Percentiles rank a stretch among this genome's conserved stretches.
Conservation (phyloP, 2,113 vertebrate genomes). For the Lanius collurio region DNA sequence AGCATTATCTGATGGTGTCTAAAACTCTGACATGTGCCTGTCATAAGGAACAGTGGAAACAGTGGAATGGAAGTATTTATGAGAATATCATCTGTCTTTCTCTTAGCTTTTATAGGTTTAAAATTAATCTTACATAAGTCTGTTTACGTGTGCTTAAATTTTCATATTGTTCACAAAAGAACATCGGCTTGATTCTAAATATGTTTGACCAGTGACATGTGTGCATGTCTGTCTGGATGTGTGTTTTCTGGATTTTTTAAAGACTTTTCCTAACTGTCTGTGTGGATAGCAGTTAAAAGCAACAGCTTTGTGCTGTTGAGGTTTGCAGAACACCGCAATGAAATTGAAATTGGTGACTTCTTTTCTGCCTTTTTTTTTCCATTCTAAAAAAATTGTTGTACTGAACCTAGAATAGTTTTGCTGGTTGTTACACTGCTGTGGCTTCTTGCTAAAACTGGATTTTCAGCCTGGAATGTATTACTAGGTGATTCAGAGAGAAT, state of each 20-base stretch:
- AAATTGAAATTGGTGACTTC: constrained; percentile 28
- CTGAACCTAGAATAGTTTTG: constrained; percentile 42
- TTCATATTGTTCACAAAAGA: neutral
- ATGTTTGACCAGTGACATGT: neutral
- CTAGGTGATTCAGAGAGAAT: constrained; percentile 9
- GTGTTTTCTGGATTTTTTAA: neutral
- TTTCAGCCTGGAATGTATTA: constrained; percentile 29
- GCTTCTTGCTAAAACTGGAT: constrained; percentile 27
- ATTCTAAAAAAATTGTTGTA: neutral
- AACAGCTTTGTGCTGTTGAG: constrained; percentile 22
- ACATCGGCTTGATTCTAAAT: neutral
- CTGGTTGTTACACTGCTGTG: constrained; percentile 15
- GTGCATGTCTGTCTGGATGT: neutral
- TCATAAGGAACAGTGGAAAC: neutral
- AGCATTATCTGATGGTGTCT: neutral
- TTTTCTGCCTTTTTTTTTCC: neutral
- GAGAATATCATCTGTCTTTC: neutral
- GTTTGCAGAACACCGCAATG: constrained; percentile 9
- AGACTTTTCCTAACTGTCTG: neutral
- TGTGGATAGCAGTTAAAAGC: neutral
- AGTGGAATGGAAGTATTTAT: neutral
- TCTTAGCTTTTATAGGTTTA: neutral
- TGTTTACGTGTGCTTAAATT: neutral
- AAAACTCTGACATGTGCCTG: neutral
- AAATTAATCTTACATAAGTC: neutral